Percentiles rank a stretch among this genome's conserved stretches.
Conservation (phyloP, 1,140 invertebrate species). For the Drosophila albomicans region DNA sequence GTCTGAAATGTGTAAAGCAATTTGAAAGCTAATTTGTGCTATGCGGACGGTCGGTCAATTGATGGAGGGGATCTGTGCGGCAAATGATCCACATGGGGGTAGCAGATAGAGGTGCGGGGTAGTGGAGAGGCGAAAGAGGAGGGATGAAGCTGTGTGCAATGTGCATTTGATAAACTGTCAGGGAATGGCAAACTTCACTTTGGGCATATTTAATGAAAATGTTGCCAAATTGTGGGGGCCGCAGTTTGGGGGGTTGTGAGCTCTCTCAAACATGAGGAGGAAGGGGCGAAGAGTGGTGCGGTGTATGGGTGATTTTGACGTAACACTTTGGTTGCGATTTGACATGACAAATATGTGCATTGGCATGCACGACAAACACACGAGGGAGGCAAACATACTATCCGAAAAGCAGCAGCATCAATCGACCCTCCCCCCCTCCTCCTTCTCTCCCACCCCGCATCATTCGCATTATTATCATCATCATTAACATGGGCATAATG, state of each 20-base stretch:
- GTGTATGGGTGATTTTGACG: conserved; percentile 67
- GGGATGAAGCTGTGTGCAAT: conserved; percentile 41
- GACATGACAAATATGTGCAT: conserved; percentile 83
- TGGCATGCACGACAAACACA: conserved; percentile 67
- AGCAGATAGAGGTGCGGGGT: neutral
- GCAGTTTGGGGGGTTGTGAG: conserved; percentile 3
- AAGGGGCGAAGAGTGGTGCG: neutral
- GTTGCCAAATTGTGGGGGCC: conserved; percentile 66
- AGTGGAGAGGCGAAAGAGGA: neutral
- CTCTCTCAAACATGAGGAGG: too few species aligned
- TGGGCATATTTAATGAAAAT: conserved; percentile 83
- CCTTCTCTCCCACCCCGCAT: conserved; percentile 16
- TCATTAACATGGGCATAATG: conserved; percentile 27
- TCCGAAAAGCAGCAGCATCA: neutral
- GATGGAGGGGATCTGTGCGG: conserved; percentile 1
- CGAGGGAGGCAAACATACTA: conserved; percentile 41
- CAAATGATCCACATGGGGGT: conserved; percentile 23
- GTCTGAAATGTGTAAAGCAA: conserved; percentile 69
- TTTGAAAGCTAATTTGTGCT: conserved; percentile 77
- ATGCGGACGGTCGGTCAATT: conserved; percentile 48
- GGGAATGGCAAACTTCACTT: conserved; percentile 82
- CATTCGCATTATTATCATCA: conserved; percentile 59
- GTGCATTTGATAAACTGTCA: conserved; percentile 83
- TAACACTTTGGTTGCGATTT: conserved; percentile 83
- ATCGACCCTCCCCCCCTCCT: neutral